phyloP scores from a whole-genome alignment of 2,113 vertebrate genomes.

The Syrmaticus mikado region DNA sequence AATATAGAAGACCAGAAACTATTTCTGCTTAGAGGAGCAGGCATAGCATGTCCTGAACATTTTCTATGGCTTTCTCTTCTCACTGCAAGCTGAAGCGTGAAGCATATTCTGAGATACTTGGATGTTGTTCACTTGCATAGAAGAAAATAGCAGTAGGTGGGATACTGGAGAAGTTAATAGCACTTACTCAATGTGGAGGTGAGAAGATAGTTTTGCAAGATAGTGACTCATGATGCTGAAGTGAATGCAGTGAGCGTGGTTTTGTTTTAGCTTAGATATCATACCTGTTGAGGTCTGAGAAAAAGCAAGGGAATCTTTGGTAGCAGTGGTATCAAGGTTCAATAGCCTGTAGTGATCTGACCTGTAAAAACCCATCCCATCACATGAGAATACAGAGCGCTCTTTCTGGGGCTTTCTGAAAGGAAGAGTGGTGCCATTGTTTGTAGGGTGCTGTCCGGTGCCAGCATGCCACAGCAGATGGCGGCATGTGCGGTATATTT shows the following conservation, averaged over 20 bases:
- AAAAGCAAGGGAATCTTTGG: background rate
- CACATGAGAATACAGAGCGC: background rate
- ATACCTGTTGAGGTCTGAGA: constrained; percentile 12
- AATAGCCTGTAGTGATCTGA: constrained; percentile 25
- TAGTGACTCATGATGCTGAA: constrained; percentile 22
- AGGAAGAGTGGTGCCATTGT: constrained; percentile 56
- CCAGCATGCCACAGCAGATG: constrained; percentile 19
- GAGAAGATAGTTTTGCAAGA: constrained; percentile 16
- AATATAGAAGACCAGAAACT: constrained; percentile 46
- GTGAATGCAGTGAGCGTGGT: background rate
- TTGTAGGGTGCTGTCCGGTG: constrained; percentile 48
- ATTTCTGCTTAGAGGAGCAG: constrained; percentile 14
- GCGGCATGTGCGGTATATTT: background rate
- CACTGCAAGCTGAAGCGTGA: background rate
- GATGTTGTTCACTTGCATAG: background rate
- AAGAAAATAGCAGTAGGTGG: constrained; percentile 42
- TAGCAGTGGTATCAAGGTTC: constrained; percentile 11
- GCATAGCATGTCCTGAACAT: background rate
- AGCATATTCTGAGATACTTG: background rate
- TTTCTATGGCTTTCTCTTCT: constrained; percentile 11
- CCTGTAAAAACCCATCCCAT: background rate
- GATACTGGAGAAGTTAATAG: constrained; percentile 17
- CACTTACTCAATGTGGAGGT: constrained; percentile 11
- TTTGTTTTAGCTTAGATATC: constrained; percentile 14
- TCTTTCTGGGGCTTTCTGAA: constrained; percentile 55